Conservation (phyloP, 2,888 invertebrate genomes). For the Leptinotarsa rubiginosa region DNA sequence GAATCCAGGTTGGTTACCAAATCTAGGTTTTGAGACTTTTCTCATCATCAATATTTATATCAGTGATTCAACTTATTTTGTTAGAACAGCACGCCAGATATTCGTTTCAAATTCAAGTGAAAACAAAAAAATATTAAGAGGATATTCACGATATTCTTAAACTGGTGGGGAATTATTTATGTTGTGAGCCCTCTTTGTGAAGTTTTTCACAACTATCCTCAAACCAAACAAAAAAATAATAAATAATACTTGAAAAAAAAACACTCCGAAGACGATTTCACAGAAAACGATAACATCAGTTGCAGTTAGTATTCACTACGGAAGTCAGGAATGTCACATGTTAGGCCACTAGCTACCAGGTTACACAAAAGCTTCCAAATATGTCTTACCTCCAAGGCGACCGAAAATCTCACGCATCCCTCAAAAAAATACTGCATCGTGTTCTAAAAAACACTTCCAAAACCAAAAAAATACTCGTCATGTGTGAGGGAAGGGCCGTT, state of each 20-base stretch:
- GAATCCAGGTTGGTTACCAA: too few species aligned
- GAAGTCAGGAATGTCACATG: conserved; percentile 1
- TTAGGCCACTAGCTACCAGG: conserved; percentile 19
- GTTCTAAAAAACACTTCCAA: conserved; percentile 28
- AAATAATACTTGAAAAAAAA: not conserved
- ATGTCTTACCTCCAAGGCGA: conserved; percentile 62
- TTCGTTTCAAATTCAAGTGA: too few species aligned
- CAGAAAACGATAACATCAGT: not conserved
- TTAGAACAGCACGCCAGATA: too few species aligned
- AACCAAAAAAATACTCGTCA: conserved; percentile 26
- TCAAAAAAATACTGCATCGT: conserved; percentile 49
- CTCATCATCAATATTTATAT: too few species aligned
- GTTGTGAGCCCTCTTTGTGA: not conserved
- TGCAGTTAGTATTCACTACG: conserved; percentile 9
- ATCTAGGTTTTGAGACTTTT: too few species aligned
- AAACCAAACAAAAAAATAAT: not conserved
- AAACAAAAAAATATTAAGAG: too few species aligned
- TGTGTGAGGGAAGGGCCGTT: conserved; percentile 54
- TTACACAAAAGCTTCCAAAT: conserved; percentile 33
- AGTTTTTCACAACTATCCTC: conserved; percentile 1
- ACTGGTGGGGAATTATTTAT: not conserved
- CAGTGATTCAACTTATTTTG: too few species aligned
- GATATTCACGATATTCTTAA: too few species aligned
- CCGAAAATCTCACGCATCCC: conserved; percentile 49
- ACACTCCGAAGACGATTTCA: not conserved